A percentile compares a stretch with the other conserved stretches of the same genome.
Evolutionary conservation across 1,140 invertebrate genomes (phyloP).

Genomic region (Phthorimaea operculella): DNA sequence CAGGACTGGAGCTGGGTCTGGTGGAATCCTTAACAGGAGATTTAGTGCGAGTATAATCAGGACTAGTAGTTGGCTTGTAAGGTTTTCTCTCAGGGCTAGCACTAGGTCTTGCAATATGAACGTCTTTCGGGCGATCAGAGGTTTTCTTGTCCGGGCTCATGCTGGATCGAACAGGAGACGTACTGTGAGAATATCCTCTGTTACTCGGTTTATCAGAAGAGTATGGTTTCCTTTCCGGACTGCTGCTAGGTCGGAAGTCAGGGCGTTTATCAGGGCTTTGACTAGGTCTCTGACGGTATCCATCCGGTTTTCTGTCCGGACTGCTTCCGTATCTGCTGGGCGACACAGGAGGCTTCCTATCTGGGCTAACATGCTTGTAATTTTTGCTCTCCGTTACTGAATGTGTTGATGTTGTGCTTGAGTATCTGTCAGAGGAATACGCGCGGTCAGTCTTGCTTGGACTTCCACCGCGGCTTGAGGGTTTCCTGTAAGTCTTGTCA

Average conservation of each 20-base stretch:
- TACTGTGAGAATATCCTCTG: slow-evolving; percentile 9
- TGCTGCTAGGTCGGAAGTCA: slow-evolving; percentile 12
- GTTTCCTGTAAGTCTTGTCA: slow-evolving; percentile 59
- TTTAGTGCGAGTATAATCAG: neutral
- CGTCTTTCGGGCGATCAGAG: neutral
- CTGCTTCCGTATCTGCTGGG: slow-evolving; percentile 26
- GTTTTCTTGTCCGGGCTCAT: slow-evolving; percentile 8
- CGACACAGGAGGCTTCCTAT: slow-evolving; percentile 29
- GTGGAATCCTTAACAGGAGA: no score
- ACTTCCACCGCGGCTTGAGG: slow-evolving; percentile 46
- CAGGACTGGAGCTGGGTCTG: no score
- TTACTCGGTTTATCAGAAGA: slow-evolving; percentile 18
- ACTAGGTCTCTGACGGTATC: slow-evolving; percentile 19
- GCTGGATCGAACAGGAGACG: neutral
- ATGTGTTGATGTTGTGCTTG: slow-evolving; percentile 36
- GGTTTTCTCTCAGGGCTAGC: slow-evolving; percentile 28
- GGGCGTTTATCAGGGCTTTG: slow-evolving; percentile 14
- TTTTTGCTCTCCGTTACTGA: slow-evolving; percentile 36
- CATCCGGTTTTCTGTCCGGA: slow-evolving; percentile 24
- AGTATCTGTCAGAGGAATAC: slow-evolving; percentile 31
- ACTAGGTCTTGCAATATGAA: slow-evolving; percentile 10
- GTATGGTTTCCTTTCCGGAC: slow-evolving; percentile 25
- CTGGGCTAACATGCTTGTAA: slow-evolving; percentile 23
- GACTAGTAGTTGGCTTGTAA: slow-evolving; percentile 38
- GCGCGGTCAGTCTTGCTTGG: slow-evolving; percentile 48